Evolutionary conservation across 2,113 vertebrate species (phyloP), one percentile per base, ranked within the genome.

Genomic region (Amazona guildingii): DNA sequence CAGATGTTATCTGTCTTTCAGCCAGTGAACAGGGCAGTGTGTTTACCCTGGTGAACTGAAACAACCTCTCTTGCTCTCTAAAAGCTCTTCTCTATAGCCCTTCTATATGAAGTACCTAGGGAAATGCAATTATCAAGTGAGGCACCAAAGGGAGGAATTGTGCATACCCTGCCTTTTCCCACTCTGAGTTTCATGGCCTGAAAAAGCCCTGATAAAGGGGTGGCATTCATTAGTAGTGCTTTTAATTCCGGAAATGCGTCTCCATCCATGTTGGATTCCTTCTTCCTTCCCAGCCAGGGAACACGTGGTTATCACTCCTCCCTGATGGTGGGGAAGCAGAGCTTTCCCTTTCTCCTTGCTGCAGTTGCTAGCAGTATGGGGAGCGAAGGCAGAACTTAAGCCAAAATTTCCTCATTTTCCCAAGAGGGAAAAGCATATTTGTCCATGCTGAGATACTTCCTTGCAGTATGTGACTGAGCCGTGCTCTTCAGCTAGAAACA

Each of bases 61-160:
- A 67, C 0, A 0, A 11, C 33, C 28, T 61, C 64, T 5, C 20
- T 68, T 75, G 20, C 10, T 84, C n/a, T 51, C 39, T 61, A 7
- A 41, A 63, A 91, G 61, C 31, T 86, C 19, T 43, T 74, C 33
- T 46, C 55, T 31, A 2, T 48, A 62, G 44, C 64, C 11, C 10
- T 67, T 78, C 55, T 48, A 1, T 49, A 12, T 10, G 41, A 37
- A 24, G 21, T 48, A 81, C n/a, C 18, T 33, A 59, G 66, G 35
- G 80, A 64, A 64, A 52, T 0, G 1, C 39, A 57, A 39, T 43
- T 63, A 55, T 49, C 55, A 29, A 29, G 54, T 7, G 44, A 83
- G n/a, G 64, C 59, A 78, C 37, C 24, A 7, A 44, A 78, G 25
- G 62, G 37, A 91, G 31, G 19, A 54, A 43, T 46, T 0, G 0